These are phyloP conservation scores for Melanotaenia nigrans DNA, from an alignment of 2,797 vertebrate genomes.

Conservation along the genomic window DNA sequence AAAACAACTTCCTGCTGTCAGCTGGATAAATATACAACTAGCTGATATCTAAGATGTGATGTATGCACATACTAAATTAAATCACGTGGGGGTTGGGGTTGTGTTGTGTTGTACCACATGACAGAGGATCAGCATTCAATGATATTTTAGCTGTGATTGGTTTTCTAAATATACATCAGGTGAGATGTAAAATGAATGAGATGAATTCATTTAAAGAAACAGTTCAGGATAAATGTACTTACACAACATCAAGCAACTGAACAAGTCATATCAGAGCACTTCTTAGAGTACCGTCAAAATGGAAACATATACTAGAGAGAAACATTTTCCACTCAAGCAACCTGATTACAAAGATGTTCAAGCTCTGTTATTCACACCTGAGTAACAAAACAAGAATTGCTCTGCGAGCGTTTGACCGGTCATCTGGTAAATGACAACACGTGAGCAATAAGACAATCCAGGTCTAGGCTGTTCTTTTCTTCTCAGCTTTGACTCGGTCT, in stretches of 20 bases:
- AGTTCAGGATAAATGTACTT: background rate
- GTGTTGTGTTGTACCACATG: constrained; percentile 36
- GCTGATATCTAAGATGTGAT: constrained; percentile 41
- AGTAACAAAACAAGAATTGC: constrained; percentile 38
- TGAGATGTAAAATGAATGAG: constrained; percentile 8
- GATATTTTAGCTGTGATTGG: constrained; percentile 41
- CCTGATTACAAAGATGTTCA: constrained; percentile 10
- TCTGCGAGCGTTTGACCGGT: constrained; percentile 35
- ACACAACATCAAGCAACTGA: background rate
- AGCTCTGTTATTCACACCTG: constrained; percentile 22
- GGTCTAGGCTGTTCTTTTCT: constrained; percentile 49
- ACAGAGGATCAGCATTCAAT: constrained; percentile 34
- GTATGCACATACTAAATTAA: constrained; percentile 47
- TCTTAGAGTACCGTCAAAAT: background rate
- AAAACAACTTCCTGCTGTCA: constrained; percentile 42
- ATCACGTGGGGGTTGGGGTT: constrained; percentile 14
- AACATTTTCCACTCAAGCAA: background rate
- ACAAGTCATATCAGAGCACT: background rate
- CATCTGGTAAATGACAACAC: constrained; percentile 48
- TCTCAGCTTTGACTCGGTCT: constrained; percentile 57
- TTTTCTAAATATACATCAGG: constrained; percentile 16
- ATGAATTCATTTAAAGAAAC: constrained; percentile 35
- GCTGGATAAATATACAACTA: constrained; percentile 31
- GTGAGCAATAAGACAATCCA: constrained; percentile 32
- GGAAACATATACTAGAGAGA: background rate